A percentile compares a stretch with the other conserved stretches of the same genome.
These are phyloP conservation scores for Drosophila greeni DNA, from an alignment of 2,888 invertebrate genomes.

Conservation along the genomic window DNA sequence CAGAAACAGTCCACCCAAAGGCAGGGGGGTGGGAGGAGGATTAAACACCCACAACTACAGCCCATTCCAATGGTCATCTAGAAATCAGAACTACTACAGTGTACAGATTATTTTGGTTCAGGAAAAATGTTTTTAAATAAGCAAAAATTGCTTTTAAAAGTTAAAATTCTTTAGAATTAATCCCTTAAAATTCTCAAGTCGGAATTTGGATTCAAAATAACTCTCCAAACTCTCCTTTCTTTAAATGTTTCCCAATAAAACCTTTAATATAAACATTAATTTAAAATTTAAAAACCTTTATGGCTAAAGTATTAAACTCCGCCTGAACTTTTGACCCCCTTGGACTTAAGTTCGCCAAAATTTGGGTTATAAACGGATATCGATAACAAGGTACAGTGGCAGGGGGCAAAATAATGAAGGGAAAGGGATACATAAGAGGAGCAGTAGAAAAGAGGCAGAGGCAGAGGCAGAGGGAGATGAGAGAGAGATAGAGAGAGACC, in stretches of 20 bases:
- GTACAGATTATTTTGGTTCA: not conserved
- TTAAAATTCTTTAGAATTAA: no score
- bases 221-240: no score
- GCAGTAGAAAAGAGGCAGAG: not conserved
- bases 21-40: not conserved
- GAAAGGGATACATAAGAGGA: conserved; percentile 6
- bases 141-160: not conserved
- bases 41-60: conserved; percentile 12
- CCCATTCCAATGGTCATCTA: conserved; percentile 9
- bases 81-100: not conserved
- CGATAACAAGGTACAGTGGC: not conserved
- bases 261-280: no score
- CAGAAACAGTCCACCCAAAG: conserved; percentile 12
- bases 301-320: not conserved
- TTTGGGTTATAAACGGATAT: conserved; percentile 14
- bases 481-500: not conserved
- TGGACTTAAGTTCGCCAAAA: conserved; percentile 1
- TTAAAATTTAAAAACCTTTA: no score
- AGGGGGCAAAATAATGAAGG: not conserved
- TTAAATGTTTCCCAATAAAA: not conserved
- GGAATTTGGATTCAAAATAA: no score
- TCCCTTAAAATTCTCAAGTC: no score
- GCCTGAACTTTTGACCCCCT: conserved; percentile 2
- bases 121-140: not conserved
- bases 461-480: not conserved